A percentile compares a stretch with the other conserved stretches of the same genome.
phyloP scores from a whole-genome alignment of 2,797 vertebrate genomes.

The Xerus rutilus region DNA sequence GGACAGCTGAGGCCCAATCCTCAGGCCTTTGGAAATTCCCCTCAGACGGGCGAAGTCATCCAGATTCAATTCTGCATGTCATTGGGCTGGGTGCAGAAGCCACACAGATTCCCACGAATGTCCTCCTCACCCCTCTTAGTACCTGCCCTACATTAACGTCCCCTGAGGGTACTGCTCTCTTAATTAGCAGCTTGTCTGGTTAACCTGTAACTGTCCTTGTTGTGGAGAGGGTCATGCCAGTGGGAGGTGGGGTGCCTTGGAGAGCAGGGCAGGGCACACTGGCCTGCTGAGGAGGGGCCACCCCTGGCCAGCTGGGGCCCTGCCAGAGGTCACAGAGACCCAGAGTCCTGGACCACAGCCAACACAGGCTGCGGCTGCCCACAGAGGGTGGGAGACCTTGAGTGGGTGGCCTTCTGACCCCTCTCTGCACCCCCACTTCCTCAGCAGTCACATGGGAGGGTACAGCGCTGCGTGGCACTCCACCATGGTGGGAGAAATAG shows the following conservation, averaged over 20 bases:
- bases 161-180: conserved; percentile 36
- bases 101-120: background rate
- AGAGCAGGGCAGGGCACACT: accelerated
- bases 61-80: background rate
- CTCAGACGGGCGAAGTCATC: background rate
- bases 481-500: too few species aligned
- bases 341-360: background rate
- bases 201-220: conserved; percentile 58
- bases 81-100: conserved; percentile 48
- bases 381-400: background rate
- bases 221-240: background rate
- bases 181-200: conserved; percentile 71
- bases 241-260: background rate
- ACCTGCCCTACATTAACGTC: conserved; percentile 55
- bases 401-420: background rate
- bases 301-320: background rate
- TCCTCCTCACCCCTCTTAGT: conserved; percentile 18
- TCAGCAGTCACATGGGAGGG: background rate
- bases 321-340: background rate
- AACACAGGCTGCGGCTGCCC: accelerated
- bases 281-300: background rate
- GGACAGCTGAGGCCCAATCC: background rate
- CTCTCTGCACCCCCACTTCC: background rate
- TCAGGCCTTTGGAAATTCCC: background rate
- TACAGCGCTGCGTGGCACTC: accelerated